Conservation (phyloP, 37 sponge, comb jelly and placozoan species). For the Geodia barretti region DNA sequence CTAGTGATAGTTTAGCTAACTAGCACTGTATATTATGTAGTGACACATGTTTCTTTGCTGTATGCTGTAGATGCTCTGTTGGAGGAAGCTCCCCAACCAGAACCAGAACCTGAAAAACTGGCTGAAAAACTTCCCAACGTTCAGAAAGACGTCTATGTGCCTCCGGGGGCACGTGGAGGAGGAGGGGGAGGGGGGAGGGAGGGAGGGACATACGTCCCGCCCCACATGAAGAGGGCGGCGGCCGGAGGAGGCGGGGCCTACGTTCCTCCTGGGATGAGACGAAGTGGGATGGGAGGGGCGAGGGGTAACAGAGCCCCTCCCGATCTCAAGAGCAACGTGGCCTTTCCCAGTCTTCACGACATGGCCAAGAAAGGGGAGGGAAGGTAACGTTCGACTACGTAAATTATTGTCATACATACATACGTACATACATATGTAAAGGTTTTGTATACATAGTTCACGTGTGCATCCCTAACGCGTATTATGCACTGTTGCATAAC, state of each 20-base stretch:
- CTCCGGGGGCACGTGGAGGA: neutral
- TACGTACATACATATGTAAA: too few species aligned
- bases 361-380: neutral
- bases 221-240: neutral
- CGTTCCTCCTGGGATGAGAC: neutral
- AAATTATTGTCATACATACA: too few species aligned
- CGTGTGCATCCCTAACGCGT: too few species aligned
- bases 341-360: neutral
- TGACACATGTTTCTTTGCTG: too few species aligned
- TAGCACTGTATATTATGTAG: too few species aligned
- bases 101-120: neutral
- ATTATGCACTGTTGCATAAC: too few species aligned
- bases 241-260: neutral
- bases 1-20: too few species aligned
- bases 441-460: too few species aligned
- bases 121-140: neutral
- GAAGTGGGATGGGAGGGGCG: too few species aligned
- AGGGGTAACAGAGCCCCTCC: neutral
- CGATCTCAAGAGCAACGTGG: neutral
- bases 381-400: too few species aligned
- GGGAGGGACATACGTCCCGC: neutral
- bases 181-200: neutral
- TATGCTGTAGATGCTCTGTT: too few species aligned
- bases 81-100: neutral
- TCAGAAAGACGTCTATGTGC: neutral